Base-by-base conservation (phyloP, 2,797 vertebrate genomes). In the Hydrolagus colliei region DNA sequence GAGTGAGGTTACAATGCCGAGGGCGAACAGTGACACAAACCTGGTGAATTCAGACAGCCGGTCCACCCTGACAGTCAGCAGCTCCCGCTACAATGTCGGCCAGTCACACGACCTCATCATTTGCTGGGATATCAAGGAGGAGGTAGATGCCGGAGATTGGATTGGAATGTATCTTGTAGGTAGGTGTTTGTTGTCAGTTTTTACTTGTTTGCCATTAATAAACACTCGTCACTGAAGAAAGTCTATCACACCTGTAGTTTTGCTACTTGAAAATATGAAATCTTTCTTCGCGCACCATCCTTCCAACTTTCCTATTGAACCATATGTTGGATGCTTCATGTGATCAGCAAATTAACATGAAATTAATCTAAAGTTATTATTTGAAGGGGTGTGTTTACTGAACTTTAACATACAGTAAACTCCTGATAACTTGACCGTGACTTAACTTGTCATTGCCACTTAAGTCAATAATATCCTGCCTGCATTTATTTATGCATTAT, bases 41-140 rank as follows among this genome's bases (percentile, higher is more conserved):
- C 94, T 99, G 86, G 95, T 98, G 86, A 98, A 97, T 62, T 95
- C 96, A 0, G 96, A 97, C 41, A 95, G 95, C 87, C 95, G 97
- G 72, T 99, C 97, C 89, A 98, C 96, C 0, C 94, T 99, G 68
- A 96, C 95, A 88, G 95, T 96, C 92, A 98, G 94, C 93, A 94
- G 95, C 89, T 97, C 95, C 87, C 94, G 94, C 91, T 98, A 97
- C 88, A 94, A 94, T 88, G 95, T 99, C 0, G 96, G 97, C 86
- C 96, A 97, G 88, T 96, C 96, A 0, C 95, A 97, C 86, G 96
- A 97, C 89, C 92, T 99, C 35, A 92, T 97, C 85, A 96, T 99
- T 89, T 95, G 95, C 85, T 99, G 98, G 98, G 97, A 99, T 93
- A 97, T 99, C 92, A 98, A 97, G 87, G 98, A 99, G 87, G 97